Base-by-base conservation (phyloP, 2,797 vertebrate species). In the Cuculus canorus region DNA sequence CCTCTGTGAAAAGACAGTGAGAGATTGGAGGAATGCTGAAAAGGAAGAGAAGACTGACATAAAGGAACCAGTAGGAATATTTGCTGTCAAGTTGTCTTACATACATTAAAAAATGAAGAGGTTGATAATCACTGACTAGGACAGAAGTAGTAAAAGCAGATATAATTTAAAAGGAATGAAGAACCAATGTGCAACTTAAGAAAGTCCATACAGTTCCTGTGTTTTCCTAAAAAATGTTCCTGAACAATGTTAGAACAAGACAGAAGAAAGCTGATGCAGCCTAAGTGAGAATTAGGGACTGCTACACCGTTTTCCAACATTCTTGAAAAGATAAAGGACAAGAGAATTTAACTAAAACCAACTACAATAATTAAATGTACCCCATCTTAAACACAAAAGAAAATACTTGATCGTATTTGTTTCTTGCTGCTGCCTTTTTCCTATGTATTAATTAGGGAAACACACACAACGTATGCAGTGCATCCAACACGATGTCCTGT, bases 401-500 rank as follows among this genome's bases (percentile, higher is more conserved):
- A n/a, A 88, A 27, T 2, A 39, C 8, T 5, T 56, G 79, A 65
- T 63, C 45, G 83, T 33, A 7, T 71, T 52, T 39, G 35, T 24
- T 48, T 47, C 24, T 53, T 70, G 45, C 14, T 66, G 9, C 35
- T 77, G 50, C 27, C 32, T 39, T 61, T 65, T 65, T 41, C 18
- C 73, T 27, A 4, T 28, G 4, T 25, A 28, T 53, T 32, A 37
- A n/a, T 0, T 16, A 48, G 18, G 35, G 59, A 89, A 69, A 57
- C 0, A 3, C 25, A 75, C n/a, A 48, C 48, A n/a, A 12, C 2
- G 10, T 33, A 32, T 33, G 59, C 78, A 57, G 35, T 12, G 37
- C 56, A n/a, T 21, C 35, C n/a, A 41, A 7, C 21, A 5, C 0
- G 5, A 13, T 8, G 6, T 11, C 60, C 21, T 0, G 2, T 8